Base-by-base conservation (phyloP, 2,888 invertebrate genomes). In the Temnothorax unifasciatus region DNA sequence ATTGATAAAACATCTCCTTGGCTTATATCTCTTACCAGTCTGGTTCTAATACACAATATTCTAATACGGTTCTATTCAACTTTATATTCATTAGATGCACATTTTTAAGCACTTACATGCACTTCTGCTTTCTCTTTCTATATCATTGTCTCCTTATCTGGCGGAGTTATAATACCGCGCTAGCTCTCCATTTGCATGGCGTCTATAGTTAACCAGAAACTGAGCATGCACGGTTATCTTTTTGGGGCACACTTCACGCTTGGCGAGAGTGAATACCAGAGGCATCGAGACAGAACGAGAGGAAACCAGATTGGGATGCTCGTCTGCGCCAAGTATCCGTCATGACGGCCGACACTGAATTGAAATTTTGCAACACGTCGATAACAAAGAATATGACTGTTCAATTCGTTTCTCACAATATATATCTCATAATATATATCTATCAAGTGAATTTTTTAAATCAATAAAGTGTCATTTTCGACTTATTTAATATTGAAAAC, bases 141-240 rank as follows among this genome's bases (percentile, higher is more conserved):
- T 68, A 41, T 79, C 64, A 66, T 74, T 82, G 73, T 84, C 66
- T 64, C 44, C 61, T 59, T 81, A 81, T 81, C 79, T 71, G 38
- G 13, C 21, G 25, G 47, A 81, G 59, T 77, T 83, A 85, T 89
- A 88, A 89, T 84, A 76, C 81, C 11, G 87, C 15, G 66, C 44
- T 86, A 86, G 87, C 90, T 86, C 90, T 86, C 84, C 83, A 88
- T 88, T 90, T 76, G 88, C 88, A 85, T 84, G 66, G 52, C 74
- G 79, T 63, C 83, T 87, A 84, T 87, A 83, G 85, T 83, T 73
- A 85, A 87, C 90, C 90, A 90, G 91, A 92, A 90, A 90, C 92
- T 81, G 87, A 90, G 87, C 89, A 89, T 91, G 89, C 83, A 87
- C 89, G 90, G 92, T 92, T 93, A 93, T 93, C 93, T 93, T 92